phyloP scores from a whole-genome alignment of 2,113 vertebrate genomes.

The Hystrix cristata region DNA sequence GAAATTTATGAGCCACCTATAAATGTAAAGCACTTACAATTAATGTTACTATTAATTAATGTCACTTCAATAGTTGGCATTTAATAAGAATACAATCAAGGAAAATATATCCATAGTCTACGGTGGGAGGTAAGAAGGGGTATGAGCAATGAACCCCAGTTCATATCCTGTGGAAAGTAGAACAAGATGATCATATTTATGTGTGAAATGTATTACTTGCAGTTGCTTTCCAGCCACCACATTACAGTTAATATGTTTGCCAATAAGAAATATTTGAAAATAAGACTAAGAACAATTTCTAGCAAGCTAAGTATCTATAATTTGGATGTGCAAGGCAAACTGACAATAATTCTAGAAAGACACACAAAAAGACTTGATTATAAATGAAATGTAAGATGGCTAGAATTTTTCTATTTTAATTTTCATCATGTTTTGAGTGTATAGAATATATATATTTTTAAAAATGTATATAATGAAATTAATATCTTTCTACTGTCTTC shows the following conservation, averaged over 20 bases:
- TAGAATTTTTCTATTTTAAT: not conserved
- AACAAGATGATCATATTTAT: not conserved
- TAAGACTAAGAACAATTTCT: conserved; percentile 18
- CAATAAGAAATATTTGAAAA: conserved; percentile 11
- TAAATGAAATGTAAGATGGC: not conserved
- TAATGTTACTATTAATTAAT: conserved; percentile 37
- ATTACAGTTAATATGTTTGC: not conserved
- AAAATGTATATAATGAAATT: not conserved
- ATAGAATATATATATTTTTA: not conserved
- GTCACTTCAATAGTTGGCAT: not conserved
- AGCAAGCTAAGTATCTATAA: not conserved
- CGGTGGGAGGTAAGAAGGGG: not conserved
- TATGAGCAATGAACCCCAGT: not conserved
- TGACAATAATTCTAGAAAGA: conserved; percentile 42
- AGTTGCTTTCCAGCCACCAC: not conserved
- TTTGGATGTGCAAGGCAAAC: not conserved
- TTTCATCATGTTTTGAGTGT: conserved; percentile 40
- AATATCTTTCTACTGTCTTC: not conserved
- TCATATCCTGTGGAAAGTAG: conserved; percentile 6
- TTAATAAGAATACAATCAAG: conserved; percentile 14
- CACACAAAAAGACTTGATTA: conserved; percentile 14
- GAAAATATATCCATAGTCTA: conserved; percentile 10
- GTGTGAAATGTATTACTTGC: not conserved
- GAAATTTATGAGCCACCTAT: conserved; percentile 28
- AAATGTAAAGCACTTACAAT: conserved; percentile 13